A percentile compares a stretch with the other conserved stretches of the same genome.
Conservation (phyloP, 2,888 invertebrate species). For the Limulus polyphemus region DNA sequence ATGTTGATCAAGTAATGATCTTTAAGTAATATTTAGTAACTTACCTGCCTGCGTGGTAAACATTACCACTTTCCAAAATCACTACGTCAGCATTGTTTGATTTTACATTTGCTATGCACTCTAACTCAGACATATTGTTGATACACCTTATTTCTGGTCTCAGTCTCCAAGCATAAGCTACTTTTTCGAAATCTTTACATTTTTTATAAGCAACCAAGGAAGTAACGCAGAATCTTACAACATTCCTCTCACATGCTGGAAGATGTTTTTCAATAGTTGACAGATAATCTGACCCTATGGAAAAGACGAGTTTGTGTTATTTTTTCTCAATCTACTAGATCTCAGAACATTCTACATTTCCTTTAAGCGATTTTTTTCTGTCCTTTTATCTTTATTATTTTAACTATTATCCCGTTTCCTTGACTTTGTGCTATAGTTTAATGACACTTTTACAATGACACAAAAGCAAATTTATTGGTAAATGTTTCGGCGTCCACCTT, state of each 20-base stretch:
- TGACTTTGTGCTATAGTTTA: too few species aligned
- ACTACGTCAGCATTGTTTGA: slow-evolving; percentile 56
- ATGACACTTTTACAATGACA: too few species aligned
- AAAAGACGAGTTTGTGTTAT: too few species aligned
- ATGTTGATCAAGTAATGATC: too few species aligned
- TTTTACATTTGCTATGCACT: slow-evolving; percentile 55
- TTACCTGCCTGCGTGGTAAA: slow-evolving; percentile 54
- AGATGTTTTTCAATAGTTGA: slow-evolving; percentile 33
- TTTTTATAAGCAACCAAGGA: slow-evolving; percentile 55
- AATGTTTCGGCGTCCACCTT: too few species aligned
- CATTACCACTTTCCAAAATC: slow-evolving; percentile 56
- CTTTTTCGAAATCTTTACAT: slow-evolving; percentile 55
- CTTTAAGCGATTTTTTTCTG: too few species aligned
- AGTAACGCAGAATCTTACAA: slow-evolving; percentile 50
- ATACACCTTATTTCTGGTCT: slow-evolving; percentile 68
- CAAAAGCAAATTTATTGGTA: too few species aligned
- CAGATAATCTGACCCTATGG: slow-evolving; percentile 7
- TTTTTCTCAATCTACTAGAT: too few species aligned
- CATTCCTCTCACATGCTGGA: slow-evolving; percentile 27
- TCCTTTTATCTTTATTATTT: too few species aligned
- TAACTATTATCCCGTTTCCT: too few species aligned
- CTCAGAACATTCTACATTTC: too few species aligned
- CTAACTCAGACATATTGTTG: slow-evolving; percentile 48
- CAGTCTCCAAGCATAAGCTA: slow-evolving; percentile 62
- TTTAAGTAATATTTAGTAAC: too few species aligned